Conservation (phyloP, 2,888 invertebrate genomes). For the Heteromyza rotundicornis region DNA sequence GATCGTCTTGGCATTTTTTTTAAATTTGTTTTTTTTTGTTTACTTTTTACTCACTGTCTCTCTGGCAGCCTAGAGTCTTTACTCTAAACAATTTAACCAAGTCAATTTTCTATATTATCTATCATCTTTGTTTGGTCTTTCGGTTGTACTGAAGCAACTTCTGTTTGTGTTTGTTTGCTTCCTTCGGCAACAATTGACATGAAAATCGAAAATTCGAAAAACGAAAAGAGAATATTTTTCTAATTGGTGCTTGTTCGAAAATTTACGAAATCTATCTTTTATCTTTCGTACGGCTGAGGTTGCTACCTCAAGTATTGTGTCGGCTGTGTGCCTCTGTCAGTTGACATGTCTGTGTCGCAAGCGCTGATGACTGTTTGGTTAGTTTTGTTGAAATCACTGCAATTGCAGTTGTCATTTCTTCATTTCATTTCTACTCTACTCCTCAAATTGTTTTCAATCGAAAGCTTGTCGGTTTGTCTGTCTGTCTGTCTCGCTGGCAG, state of each 20-base stretch:
- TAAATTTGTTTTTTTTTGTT: no score
- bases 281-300: no score
- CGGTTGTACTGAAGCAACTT: no score
- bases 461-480: not conserved
- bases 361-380: constrained; percentile 2
- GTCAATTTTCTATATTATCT: not conserved
- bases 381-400: not conserved
- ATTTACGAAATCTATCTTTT: constrained; percentile 2
- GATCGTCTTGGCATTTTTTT: no score
- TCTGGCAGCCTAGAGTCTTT: no score
- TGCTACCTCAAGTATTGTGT: not conserved
- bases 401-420: constrained; percentile 4
- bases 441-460: not conserved
- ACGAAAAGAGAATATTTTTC: not conserved
- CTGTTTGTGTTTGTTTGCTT: no score
- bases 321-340: not conserved
- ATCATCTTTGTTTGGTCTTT: not conserved
- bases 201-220: not conserved
- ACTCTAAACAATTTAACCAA: not conserved
- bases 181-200: not conserved
- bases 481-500: not conserved
- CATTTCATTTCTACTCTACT: not conserved
- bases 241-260: constrained; percentile 4
- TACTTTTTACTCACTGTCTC: no score
- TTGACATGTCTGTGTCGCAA: not conserved